Percentiles rank a stretch among this genome's conserved stretches.
These are phyloP conservation scores for Neelides folsomi DNA, from an alignment of 2,888 invertebrate species.

Conservation along the genomic window DNA sequence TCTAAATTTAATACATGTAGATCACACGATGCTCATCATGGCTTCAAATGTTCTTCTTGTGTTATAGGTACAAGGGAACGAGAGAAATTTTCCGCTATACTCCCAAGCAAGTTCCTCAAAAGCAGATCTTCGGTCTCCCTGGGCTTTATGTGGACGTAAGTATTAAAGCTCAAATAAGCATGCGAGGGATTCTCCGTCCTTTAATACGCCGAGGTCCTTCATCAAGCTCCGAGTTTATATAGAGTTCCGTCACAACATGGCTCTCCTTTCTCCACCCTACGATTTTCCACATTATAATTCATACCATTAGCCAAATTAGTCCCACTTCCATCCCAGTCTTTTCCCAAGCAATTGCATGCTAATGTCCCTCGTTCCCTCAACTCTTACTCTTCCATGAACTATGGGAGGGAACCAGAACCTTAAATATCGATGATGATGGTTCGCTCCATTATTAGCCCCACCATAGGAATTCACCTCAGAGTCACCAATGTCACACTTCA, in stretches of 20 bases:
- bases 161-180: conserved; percentile 1
- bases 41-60: neutral
- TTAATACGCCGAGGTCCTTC: neutral
- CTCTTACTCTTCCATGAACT: neutral
- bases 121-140: conserved; percentile 11
- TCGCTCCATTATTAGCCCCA: neutral
- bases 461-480: too few species aligned
- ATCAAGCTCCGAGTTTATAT: conserved; percentile 1
- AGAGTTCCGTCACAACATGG: neutral
- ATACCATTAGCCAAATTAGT: conserved; percentile 27
- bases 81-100: conserved; percentile 22
- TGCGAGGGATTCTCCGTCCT: conserved; percentile 1
- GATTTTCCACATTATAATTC: conserved; percentile 14
- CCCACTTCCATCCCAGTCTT: conserved; percentile 6
- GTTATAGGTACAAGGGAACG: conserved; percentile 25
- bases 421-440: too few species aligned
- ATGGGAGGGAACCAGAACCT: neutral
- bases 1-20: too few species aligned
- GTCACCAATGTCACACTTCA: too few species aligned
- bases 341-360: conserved; percentile 6
- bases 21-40: too few species aligned
- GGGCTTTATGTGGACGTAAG: conserved; percentile 28
- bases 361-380: neutral
- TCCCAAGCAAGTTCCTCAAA: conserved; percentile 14
- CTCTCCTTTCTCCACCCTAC: neutral